These are phyloP conservation scores for Allygus modestus DNA, from an alignment of 2,888 invertebrate species.

Conservation along the genomic window DNA sequence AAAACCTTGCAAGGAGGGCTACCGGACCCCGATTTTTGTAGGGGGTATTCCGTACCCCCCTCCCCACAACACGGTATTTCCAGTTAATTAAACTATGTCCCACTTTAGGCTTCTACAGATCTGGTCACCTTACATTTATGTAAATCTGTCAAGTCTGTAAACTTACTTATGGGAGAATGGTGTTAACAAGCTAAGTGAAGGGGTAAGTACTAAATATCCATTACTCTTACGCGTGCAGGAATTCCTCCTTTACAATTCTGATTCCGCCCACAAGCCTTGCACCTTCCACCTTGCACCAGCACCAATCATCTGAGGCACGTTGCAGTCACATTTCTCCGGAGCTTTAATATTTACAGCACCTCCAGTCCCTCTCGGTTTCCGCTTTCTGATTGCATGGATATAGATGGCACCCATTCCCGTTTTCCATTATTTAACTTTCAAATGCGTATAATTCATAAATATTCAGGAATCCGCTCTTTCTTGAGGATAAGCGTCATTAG, in stretches of 20 bases:
- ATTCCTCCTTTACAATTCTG: background rate
- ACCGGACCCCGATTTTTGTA: no score
- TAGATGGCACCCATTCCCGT: background rate
- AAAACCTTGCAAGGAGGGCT: no score
- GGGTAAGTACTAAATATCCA: background rate
- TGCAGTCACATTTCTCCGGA: background rate
- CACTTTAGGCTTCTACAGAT: no score
- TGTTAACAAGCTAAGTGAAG: no score
- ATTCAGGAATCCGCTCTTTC: slow-evolving; percentile 2
- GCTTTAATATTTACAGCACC: background rate
- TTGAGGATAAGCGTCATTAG: background rate
- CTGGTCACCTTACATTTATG: no score
- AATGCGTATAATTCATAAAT: slow-evolving; percentile 8
- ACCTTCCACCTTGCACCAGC: background rate
- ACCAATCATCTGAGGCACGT: background rate
- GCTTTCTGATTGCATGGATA: slow-evolving; percentile 10
- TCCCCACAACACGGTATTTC: no score
- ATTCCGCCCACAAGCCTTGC: background rate
- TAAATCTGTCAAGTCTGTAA: no score
- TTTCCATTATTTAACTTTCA: slow-evolving; percentile 12
- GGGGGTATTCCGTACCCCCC: no score
- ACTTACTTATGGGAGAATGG: no score
- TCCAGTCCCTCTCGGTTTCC: background rate
- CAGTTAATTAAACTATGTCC: no score
- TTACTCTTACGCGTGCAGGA: background rate